These are phyloP conservation scores for Gambusia affinis DNA, from an alignment of 2,113 vertebrate genomes.

Conservation along the genomic window DNA sequence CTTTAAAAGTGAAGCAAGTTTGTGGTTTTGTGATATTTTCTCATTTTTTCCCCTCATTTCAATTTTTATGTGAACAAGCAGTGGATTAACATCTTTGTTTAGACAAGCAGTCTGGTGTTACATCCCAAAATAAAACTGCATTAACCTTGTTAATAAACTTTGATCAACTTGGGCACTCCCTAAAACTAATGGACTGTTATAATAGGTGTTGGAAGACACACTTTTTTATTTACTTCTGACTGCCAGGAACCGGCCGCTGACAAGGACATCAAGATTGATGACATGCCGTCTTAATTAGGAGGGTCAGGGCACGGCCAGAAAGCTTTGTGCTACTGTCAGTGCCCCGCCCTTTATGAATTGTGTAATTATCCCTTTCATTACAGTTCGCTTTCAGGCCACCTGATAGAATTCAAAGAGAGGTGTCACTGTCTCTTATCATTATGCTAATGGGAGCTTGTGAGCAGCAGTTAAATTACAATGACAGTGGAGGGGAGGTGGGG, in stretches of 20 bases:
- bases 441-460: slow-evolving; percentile 76
- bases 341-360: slow-evolving; percentile 76
- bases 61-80: slow-evolving; percentile 4
- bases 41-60: too few species aligned
- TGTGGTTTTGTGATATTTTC: too few species aligned
- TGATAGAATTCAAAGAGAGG: slow-evolving; percentile 79
- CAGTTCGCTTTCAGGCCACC: slow-evolving; percentile 69
- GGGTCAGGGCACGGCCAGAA: slow-evolving; percentile 57
- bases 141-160: background rate
- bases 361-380: slow-evolving; percentile 82
- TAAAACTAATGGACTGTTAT: slow-evolving; percentile 11
- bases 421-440: slow-evolving; percentile 82
- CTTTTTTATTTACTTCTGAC: slow-evolving; percentile 62
- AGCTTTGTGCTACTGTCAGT: slow-evolving; percentile 64
- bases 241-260: slow-evolving; percentile 23
- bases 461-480: slow-evolving; percentile 78
- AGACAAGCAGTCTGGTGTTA: background rate
- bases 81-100: background rate
- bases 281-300: slow-evolving; percentile 56
- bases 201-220: slow-evolving; percentile 33
- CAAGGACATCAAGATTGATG: slow-evolving; percentile 60
- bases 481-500: slow-evolving; percentile 13
- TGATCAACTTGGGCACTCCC: background rate
- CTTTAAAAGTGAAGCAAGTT: too few species aligned
- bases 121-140: too few species aligned